A percentile compares a stretch with the other conserved stretches of the same genome.
phyloP scores from a whole-genome alignment of 2,113 vertebrate species.

The Lontra canadensis region DNA sequence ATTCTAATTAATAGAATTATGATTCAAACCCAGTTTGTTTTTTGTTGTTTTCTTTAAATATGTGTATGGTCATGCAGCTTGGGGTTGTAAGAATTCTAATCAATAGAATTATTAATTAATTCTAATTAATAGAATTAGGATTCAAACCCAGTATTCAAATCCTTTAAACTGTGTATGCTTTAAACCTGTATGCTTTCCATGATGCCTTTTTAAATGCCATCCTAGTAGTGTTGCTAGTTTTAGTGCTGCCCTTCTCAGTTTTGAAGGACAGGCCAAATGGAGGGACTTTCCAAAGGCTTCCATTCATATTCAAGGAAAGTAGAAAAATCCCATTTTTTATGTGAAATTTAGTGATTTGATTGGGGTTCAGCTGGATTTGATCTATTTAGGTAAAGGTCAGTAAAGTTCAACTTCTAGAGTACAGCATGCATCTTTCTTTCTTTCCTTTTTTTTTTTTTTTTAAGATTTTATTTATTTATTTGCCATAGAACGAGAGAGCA shows the following conservation, averaged over 20 bases:
- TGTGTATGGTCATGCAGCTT: not conserved
- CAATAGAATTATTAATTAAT: no score
- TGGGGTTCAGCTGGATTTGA: not conserved
- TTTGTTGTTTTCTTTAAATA: not conserved
- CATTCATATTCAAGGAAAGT: not conserved
- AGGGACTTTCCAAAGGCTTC: not conserved
- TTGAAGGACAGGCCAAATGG: not conserved
- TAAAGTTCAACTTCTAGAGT: not conserved
- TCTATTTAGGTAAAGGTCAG: not conserved
- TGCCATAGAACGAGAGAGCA: no score
- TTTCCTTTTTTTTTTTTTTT: no score
- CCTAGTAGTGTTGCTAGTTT: not conserved
- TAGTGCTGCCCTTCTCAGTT: not conserved
- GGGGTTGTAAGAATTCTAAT: not conserved
- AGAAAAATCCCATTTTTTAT: not conserved
- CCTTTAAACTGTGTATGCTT: not conserved
- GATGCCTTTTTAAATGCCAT: not conserved
- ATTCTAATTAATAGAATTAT: not conserved
- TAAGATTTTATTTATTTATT: no score
- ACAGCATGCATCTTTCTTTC: not conserved
- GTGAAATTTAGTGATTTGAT: constrained; percentile 11
- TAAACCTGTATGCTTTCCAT: not conserved
- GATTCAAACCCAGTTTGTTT: not conserved
- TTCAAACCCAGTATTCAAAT: not conserved
- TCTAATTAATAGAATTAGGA: no score